phyloP scores from a whole-genome alignment of 1,140 invertebrate genomes.

The Drosophila kanapiae region DNA sequence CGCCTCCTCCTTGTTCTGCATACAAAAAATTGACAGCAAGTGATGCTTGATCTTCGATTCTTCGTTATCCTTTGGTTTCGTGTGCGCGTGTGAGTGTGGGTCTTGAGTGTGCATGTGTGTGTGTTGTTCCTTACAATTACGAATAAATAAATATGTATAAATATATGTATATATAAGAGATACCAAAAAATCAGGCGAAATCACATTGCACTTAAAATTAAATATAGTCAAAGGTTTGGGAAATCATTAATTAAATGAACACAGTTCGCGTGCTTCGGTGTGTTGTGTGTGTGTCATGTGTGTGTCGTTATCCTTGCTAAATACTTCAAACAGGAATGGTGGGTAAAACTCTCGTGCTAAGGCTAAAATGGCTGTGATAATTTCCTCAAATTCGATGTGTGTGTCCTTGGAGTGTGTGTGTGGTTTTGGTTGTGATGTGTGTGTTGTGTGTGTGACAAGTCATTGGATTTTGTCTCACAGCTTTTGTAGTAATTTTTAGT shows the following conservation, averaged over 20 bases:
- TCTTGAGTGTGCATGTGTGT: constrained; percentile 25
- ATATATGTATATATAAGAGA: constrained; percentile 20
- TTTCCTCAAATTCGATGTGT: constrained; percentile 52
- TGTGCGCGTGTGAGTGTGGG: constrained; percentile 29
- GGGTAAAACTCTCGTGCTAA: constrained; percentile 80
- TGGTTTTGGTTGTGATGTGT: constrained; percentile 14
- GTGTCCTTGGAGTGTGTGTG: constrained; percentile 17
- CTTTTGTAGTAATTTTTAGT: constrained; percentile 50
- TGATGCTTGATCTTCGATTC: constrained; percentile 10
- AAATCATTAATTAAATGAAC: constrained; percentile 69
- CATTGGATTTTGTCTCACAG: constrained; percentile 58
- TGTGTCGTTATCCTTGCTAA: constrained; percentile 57
- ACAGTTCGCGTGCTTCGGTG: constrained; percentile 72
- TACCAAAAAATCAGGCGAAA: constrained; percentile 37
- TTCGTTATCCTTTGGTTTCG: constrained; percentile 27
- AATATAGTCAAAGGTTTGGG: constrained; percentile 44
- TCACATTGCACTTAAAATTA: constrained; percentile 80
- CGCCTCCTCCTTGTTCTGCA: constrained; percentile 12
- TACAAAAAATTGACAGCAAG: constrained; percentile 46
- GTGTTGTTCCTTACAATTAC: constrained; percentile 51
- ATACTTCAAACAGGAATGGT: constrained; percentile 82
- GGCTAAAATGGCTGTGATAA: constrained; percentile 77
- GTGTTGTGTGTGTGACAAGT: constrained; percentile 38
- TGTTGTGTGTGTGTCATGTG: constrained; percentile 31
- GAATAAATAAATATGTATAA: constrained; percentile 28